phyloP scores from a whole-genome alignment of 1,140 invertebrate species.

The Drosophila dunni region DNA sequence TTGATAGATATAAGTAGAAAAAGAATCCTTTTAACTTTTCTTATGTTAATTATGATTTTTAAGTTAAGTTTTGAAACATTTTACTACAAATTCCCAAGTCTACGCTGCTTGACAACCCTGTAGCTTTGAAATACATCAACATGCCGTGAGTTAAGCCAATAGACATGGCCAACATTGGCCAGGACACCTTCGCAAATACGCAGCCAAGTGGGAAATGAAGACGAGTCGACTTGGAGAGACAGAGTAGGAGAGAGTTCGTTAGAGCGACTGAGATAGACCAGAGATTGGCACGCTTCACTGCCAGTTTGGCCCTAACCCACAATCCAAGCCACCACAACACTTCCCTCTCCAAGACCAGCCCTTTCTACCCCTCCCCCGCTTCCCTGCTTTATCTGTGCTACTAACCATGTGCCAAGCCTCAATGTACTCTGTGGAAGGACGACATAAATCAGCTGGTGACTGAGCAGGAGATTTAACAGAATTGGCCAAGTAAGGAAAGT shows the following conservation, averaged over 20 bases:
- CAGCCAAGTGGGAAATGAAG: conserved; percentile 82
- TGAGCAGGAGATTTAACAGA: conserved; percentile 10
- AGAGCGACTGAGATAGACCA: conserved; percentile 45
- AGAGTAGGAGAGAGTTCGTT: conserved; percentile 58
- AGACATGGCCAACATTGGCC: conserved; percentile 60
- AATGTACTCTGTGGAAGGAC: conserved; percentile 24
- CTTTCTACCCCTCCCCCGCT: not conserved
- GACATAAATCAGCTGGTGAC: conserved; percentile 69
- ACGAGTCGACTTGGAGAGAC: conserved; percentile 32
- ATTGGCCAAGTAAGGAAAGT: conserved; percentile 28
- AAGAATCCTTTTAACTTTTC: too few relatives aligned
- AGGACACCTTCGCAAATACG: conserved; percentile 58
- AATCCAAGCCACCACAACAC: conserved; percentile 2
- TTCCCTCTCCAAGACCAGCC: not conserved
- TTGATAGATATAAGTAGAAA: too few relatives aligned
- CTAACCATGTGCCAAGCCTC: conserved; percentile 57
- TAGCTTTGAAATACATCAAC: conserved; percentile 34
- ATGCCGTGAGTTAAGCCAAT: conserved; percentile 56
- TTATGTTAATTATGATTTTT: too few relatives aligned
- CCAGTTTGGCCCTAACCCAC: conserved; percentile 22
- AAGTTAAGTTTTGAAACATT: too few relatives aligned
- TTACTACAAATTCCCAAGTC: not conserved
- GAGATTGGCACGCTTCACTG: conserved; percentile 60
- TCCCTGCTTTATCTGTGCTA: not conserved
- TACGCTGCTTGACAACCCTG: conserved; percentile 55